Conservation (phyloP, 2,797 vertebrate species). For the Toxotes lorentzi region DNA sequence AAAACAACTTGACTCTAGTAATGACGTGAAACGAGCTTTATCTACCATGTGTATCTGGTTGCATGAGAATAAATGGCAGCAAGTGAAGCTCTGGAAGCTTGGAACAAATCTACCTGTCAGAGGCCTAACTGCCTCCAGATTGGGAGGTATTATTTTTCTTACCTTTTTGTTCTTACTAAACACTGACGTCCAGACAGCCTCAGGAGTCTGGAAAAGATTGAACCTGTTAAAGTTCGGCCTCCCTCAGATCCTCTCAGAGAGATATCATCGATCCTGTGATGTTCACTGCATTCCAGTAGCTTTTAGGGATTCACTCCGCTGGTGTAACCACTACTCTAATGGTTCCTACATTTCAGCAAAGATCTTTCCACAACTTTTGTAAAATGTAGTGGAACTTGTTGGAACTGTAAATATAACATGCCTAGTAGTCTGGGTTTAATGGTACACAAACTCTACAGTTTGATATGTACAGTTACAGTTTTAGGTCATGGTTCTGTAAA, state of each 20-base stretch:
- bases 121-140: conserved; percentile 47
- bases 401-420: not conserved
- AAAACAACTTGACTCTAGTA: not conserved
- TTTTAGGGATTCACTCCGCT: conserved; percentile 24
- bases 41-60: not conserved
- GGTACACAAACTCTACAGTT: not conserved
- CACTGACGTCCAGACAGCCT: conserved; percentile 1
- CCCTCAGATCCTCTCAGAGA: conserved; percentile 7
- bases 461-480: not conserved
- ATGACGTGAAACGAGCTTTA: not conserved
- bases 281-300: conserved; percentile 28
- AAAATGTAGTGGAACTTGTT: not conserved
- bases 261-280: conserved; percentile 34
- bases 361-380: not conserved
- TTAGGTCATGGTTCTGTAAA: not conserved
- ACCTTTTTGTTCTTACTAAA: conserved; percentile 18
- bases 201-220: conserved; percentile 21
- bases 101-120: conserved; percentile 46
- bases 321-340: conserved; percentile 28
- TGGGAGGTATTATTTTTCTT: conserved; percentile 39
- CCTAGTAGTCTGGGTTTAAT: not conserved
- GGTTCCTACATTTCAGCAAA: not conserved
- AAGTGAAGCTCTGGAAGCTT: conserved; percentile 20
- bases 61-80: conserved; percentile 8
- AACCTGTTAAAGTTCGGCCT: conserved; percentile 6